These are phyloP conservation scores for Periophthalmus modestus DNA, from an alignment of 2,113 vertebrate genomes.

Conservation along the genomic window DNA sequence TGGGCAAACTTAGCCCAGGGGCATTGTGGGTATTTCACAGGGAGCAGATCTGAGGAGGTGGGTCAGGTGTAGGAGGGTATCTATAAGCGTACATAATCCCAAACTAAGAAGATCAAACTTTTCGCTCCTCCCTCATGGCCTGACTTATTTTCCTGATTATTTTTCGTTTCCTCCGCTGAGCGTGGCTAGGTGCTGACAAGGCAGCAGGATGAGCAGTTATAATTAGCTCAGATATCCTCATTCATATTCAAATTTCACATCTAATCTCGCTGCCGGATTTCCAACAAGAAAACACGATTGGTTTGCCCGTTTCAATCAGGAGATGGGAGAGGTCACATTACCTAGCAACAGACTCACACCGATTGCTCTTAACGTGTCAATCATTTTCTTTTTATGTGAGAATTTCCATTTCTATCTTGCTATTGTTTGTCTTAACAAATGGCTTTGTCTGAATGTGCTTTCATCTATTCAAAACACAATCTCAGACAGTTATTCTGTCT, in stretches of 20 bases:
- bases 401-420: neutral
- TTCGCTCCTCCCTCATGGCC: slow-evolving; percentile 58
- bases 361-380: slow-evolving; percentile 19
- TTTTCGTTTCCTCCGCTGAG: slow-evolving; percentile 43
- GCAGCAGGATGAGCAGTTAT: slow-evolving; percentile 64
- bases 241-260: slow-evolving; percentile 72
- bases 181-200: slow-evolving; percentile 63
- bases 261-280: slow-evolving; percentile 64
- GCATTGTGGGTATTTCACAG: slow-evolving; percentile 49
- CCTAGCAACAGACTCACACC: slow-evolving; percentile 44
- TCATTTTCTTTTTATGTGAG: slow-evolving; percentile 7
- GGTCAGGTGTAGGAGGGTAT: slow-evolving; percentile 61
- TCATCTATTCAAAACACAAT: neutral
- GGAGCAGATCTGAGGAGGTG: slow-evolving; percentile 51
- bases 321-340: slow-evolving; percentile 53
- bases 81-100: slow-evolving; percentile 70
- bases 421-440: slow-evolving; percentile 9
- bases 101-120: slow-evolving; percentile 69
- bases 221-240: slow-evolving; percentile 70
- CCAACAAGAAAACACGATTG: slow-evolving; percentile 50
- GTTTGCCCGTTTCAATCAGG: slow-evolving; percentile 36
- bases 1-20: slow-evolving; percentile 67
- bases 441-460: neutral
- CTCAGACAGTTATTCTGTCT: neutral
- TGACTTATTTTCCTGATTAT: slow-evolving; percentile 24